Evolutionary conservation across 2,797 vertebrate genomes (phyloP).

Genomic region (Toxotes lorentzi): DNA sequence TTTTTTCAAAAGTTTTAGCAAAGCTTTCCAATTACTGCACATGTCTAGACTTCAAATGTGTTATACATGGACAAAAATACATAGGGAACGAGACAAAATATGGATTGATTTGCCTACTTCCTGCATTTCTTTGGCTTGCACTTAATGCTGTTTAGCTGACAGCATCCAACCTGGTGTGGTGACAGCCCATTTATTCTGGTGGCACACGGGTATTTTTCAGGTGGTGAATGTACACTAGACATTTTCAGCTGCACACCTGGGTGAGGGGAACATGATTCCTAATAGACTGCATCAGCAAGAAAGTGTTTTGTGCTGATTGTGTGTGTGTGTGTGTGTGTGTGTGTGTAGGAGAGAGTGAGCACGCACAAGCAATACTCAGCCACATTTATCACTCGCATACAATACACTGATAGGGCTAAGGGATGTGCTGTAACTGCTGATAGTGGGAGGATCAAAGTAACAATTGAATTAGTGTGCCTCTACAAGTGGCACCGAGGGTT

Average conservation of each 20-base stretch:
- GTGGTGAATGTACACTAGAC: slow-evolving; percentile 24
- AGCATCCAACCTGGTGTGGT: slow-evolving; percentile 34
- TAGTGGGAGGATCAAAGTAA: slow-evolving; percentile 2
- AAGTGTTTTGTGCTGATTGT: slow-evolving; percentile 50
- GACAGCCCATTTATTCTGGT: slow-evolving; percentile 63
- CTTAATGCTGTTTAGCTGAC: slow-evolving; percentile 38
- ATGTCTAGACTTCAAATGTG: slow-evolving; percentile 18
- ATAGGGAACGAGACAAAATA: slow-evolving; percentile 3
- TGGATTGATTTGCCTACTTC: slow-evolving; percentile 45
- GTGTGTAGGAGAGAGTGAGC: background rate
- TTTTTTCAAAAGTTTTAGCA: slow-evolving; percentile 21
- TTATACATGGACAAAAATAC: background rate
- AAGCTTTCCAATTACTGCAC: slow-evolving; percentile 5
- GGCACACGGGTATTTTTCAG: slow-evolving; percentile 42
- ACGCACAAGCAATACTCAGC: slow-evolving; percentile 1
- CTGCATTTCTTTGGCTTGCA: slow-evolving; percentile 31
- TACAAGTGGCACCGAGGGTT: background rate
- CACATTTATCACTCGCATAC: slow-evolving; percentile 23
- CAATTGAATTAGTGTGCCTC: background rate
- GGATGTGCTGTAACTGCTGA: background rate
- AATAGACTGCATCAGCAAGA: slow-evolving; percentile 54
- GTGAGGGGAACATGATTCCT: slow-evolving; percentile 19
- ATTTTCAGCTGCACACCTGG: slow-evolving; percentile 44
- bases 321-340: slow-evolving; percentile 26
- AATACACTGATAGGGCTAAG: background rate